Percentiles rank a stretch among this genome's conserved stretches.
These are phyloP conservation scores for Chionoecetes opilio DNA, from an alignment of 1,140 invertebrate species.

Conservation along the genomic window DNA sequence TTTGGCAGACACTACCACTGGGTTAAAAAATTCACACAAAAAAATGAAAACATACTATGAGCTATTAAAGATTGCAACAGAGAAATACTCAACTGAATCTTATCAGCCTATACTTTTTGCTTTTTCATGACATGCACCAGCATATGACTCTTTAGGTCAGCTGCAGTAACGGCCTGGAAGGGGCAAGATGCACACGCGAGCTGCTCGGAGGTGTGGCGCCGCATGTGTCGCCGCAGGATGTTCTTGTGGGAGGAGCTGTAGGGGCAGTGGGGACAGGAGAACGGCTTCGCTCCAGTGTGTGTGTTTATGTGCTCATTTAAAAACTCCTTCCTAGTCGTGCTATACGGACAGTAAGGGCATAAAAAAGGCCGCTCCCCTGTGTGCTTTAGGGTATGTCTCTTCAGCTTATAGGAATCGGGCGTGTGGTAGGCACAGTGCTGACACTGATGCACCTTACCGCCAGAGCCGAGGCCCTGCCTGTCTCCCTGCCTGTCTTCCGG, in stretches of 20 bases:
- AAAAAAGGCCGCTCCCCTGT: slow-evolving; percentile 63
- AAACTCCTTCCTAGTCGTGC: slow-evolving; percentile 60
- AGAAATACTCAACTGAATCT: neutral
- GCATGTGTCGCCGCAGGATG: slow-evolving; percentile 53
- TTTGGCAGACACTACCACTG: too few species aligned
- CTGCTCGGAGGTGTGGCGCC: slow-evolving; percentile 49
- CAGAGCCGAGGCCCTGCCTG: slow-evolving; percentile 36
- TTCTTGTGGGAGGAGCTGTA: slow-evolving; percentile 65
- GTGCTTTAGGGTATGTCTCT: slow-evolving; percentile 65
- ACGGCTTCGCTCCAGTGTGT: slow-evolving; percentile 52
- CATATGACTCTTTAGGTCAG: slow-evolving; percentile 52
- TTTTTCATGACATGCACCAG: slow-evolving; percentile 35
- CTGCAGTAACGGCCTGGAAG: slow-evolving; percentile 18
- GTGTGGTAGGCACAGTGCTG: slow-evolving; percentile 63
- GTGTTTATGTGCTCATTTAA: slow-evolving; percentile 59
- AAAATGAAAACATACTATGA: too few species aligned
- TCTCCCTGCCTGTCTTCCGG: neutral
- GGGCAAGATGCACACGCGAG: slow-evolving; percentile 35
- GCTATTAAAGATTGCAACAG: too few species aligned
- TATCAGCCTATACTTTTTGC: slow-evolving; percentile 22
- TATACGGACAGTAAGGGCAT: slow-evolving; percentile 56
- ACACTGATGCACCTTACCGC: slow-evolving; percentile 68
- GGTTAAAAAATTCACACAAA: too few species aligned
- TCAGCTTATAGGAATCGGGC: slow-evolving; percentile 68
- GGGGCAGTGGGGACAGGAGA: slow-evolving; percentile 57